A percentile compares a stretch with the other conserved stretches of the same genome.
phyloP scores from a whole-genome alignment of 23 tunicate genomes.

The Oikopleura dioica region DNA sequence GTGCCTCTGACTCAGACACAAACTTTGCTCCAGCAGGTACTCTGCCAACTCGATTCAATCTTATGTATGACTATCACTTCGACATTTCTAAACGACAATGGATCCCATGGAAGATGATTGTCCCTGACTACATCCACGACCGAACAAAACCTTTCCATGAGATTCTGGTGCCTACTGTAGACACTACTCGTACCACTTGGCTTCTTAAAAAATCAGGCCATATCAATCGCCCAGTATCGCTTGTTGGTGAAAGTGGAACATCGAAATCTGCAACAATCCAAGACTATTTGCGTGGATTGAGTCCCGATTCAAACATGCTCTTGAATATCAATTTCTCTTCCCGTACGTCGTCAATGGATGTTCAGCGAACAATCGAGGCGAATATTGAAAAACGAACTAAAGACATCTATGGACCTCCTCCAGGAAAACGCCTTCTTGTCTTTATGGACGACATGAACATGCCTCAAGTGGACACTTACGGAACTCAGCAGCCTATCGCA shows the following conservation, averaged over 20 bases:
- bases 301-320: constrained; percentile 48
- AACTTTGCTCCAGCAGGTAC: constrained; percentile 57
- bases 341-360: constrained; percentile 96
- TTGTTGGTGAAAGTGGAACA: constrained; percentile 97
- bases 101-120: constrained; percentile 86
- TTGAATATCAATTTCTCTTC: constrained; percentile 96
- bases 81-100: constrained; percentile 29
- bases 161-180: constrained; percentile 92
- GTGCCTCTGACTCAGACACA: constrained; percentile 16
- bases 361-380: constrained; percentile 89
- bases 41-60: constrained; percentile 37
- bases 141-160: constrained; percentile 76
- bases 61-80: constrained; percentile 81
- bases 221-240: constrained; percentile 70
- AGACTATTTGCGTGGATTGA: constrained; percentile 54
- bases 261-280: constrained; percentile 95
- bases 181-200: constrained; percentile 95
- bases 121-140: constrained; percentile 59
- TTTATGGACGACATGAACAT: constrained; percentile 99
- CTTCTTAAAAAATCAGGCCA: constrained; percentile 28
- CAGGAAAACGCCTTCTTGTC: constrained; percentile 79
- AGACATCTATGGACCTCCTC: constrained; percentile 94
- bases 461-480: constrained; percentile 53
- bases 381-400: constrained; percentile 95
- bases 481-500: constrained; percentile 94